Evolutionary conservation across 2,797 vertebrate species (phyloP).

Genomic region (Muscicapa comitata): DNA sequence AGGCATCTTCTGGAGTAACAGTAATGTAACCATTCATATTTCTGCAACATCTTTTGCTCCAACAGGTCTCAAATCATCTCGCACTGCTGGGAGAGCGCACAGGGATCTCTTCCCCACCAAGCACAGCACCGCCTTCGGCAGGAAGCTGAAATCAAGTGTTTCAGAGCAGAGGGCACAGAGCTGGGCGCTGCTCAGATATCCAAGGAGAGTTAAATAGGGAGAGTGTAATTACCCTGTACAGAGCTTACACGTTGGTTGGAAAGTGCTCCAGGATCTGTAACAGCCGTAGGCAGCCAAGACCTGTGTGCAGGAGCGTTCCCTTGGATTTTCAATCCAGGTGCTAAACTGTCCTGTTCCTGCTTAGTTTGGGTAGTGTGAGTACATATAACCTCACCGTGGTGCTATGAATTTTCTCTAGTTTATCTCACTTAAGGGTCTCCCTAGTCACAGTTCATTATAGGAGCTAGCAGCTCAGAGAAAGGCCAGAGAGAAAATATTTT

Average conservation of each 20-base stretch:
- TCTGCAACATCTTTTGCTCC: background rate
- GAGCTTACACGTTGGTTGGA: background rate
- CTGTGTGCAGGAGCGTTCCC: background rate
- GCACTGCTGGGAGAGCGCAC: background rate
- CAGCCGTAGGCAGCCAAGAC: background rate
- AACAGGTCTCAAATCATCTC: background rate
- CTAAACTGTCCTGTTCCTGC: background rate
- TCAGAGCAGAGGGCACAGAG: background rate
- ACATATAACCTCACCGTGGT: background rate
- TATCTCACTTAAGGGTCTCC: background rate
- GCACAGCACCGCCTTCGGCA: rapidly evolving
- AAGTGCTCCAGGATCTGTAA: background rate
- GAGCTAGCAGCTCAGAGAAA: background rate
- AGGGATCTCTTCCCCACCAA: background rate
- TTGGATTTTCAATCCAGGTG: background rate
- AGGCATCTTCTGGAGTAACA: background rate
- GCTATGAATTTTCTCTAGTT: background rate
- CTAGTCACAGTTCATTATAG: background rate
- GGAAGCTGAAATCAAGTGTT: background rate
- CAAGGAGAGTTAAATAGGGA: background rate
- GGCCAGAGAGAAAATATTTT: background rate
- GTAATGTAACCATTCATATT: background rate
- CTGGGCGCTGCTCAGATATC: background rate
- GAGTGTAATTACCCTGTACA: background rate
- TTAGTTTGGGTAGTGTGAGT: background rate